Percentiles rank a stretch among this genome's conserved stretches.
phyloP scores from a whole-genome alignment of 1,140 invertebrate species.

The Trichoplusia ni region DNA sequence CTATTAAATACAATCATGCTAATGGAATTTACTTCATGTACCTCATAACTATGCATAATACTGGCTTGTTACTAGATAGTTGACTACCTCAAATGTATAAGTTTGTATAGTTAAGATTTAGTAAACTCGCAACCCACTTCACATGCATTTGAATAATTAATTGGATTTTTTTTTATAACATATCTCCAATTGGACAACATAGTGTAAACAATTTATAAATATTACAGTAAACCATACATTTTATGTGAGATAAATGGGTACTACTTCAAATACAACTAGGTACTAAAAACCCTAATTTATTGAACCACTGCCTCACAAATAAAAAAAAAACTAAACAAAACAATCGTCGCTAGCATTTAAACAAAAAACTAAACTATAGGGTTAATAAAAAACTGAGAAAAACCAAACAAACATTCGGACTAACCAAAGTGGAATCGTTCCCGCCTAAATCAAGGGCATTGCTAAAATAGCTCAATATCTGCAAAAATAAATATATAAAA shows the following conservation, averaged over 20 bases:
- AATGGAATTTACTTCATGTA: conserved; percentile 14
- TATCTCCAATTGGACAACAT: no score
- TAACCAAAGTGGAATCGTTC: conserved; percentile 66
- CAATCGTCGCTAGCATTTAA: neutral
- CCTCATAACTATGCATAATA: no score
- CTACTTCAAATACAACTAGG: no score
- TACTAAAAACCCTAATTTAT: neutral
- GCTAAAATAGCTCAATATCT: conserved; percentile 74
- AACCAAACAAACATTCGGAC: conserved; percentile 41
- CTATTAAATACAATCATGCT: conserved; percentile 11
- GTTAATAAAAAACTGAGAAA: conserved; percentile 22
- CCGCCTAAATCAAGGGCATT: conserved; percentile 63
- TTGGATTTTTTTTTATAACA: no score
- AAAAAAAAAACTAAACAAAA: neutral
- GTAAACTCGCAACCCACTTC: no score
- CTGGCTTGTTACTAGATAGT: no score
- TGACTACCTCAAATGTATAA: no score
- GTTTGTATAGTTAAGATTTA: no score
- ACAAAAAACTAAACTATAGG: neutral
- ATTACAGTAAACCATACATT: no score
- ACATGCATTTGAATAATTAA: no score
- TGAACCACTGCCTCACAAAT: neutral
- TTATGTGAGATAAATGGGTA: no score
- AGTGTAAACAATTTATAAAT: no score
- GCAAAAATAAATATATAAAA: conserved; percentile 59